These are phyloP conservation scores for Xylota sylvarum DNA, from an alignment of 2,888 invertebrate genomes.

Conservation along the genomic window DNA sequence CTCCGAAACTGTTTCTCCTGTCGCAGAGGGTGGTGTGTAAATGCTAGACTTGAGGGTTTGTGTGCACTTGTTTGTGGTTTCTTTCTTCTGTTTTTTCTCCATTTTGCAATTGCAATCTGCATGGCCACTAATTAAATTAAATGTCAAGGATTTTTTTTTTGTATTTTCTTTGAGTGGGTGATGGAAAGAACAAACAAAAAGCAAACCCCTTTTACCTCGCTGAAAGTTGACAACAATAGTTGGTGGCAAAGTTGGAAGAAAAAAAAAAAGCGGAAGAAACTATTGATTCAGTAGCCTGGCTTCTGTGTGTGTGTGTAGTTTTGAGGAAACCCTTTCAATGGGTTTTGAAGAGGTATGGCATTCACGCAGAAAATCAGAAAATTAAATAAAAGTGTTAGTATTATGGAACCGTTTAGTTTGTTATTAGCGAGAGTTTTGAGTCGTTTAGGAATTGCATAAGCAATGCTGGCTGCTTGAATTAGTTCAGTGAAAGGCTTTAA, in stretches of 20 bases:
- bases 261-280: slow-evolving; percentile 58
- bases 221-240: slow-evolving; percentile 32
- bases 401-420: slow-evolving; percentile 20
- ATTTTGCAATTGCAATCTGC: slow-evolving; percentile 66
- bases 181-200: slow-evolving; percentile 19
- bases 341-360: slow-evolving; percentile 8
- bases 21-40: slow-evolving; percentile 29
- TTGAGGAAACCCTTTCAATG: slow-evolving; percentile 36
- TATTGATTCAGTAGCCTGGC: slow-evolving; percentile 59
- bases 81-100: slow-evolving; percentile 3
- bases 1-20: slow-evolving; percentile 41
- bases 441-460: slow-evolving; percentile 33
- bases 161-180: slow-evolving; percentile 16
- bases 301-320: background rate
- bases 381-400: slow-evolving; percentile 50
- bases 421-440: slow-evolving; percentile 28
- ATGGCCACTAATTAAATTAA: slow-evolving; percentile 78
- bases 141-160: slow-evolving; percentile 77
- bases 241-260: background rate
- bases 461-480: background rate
- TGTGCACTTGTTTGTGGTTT: slow-evolving; percentile 22
- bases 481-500: no score
- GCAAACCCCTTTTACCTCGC: background rate
- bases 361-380: slow-evolving; percentile 67
- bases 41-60: slow-evolving; percentile 46